These are phyloP conservation scores for Anguilla obscura DNA, from an alignment of 2,797 vertebrate species.

Conservation along the genomic window DNA sequence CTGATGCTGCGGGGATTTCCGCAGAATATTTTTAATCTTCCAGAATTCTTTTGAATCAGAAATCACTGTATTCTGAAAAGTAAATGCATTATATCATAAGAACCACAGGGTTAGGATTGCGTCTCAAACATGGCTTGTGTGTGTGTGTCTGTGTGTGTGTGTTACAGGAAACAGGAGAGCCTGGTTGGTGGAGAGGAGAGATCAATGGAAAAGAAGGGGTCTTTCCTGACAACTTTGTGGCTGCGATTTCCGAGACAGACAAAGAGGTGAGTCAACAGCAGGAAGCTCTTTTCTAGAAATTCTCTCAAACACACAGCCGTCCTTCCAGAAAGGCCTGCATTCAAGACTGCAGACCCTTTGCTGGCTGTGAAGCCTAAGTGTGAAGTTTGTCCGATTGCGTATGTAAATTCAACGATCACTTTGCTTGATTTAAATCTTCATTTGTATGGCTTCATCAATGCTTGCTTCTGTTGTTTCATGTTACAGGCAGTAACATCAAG, in stretches of 20 bases:
- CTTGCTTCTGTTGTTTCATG: neutral
- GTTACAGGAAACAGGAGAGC: constrained; percentile 87
- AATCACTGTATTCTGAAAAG: no score
- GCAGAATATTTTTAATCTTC: neutral
- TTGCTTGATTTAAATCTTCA: neutral
- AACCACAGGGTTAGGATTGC: neutral
- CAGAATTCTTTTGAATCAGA: neutral
- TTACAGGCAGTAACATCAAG: constrained; percentile 57
- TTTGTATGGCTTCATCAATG: neutral
- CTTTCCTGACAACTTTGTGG: constrained; percentile 91
- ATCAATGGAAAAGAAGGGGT: constrained; percentile 84
- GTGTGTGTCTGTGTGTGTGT: neutral
- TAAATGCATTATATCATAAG: no score
- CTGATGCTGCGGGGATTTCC: neutral
- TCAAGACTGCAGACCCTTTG: neutral
- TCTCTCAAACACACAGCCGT: neutral
- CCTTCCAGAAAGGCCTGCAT: neutral
- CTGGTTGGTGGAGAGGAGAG: constrained; percentile 93
- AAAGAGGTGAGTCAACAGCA: constrained; percentile 79
- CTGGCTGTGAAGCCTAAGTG: neutral
- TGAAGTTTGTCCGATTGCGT: neutral
- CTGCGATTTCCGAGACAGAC: constrained; percentile 78
- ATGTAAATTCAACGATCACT: neutral
- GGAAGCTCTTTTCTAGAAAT: neutral
- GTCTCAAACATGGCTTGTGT: neutral